Evolutionary conservation across 2,113 vertebrate species (phyloP).

Genomic region (Oceanites oceanicus): DNA sequence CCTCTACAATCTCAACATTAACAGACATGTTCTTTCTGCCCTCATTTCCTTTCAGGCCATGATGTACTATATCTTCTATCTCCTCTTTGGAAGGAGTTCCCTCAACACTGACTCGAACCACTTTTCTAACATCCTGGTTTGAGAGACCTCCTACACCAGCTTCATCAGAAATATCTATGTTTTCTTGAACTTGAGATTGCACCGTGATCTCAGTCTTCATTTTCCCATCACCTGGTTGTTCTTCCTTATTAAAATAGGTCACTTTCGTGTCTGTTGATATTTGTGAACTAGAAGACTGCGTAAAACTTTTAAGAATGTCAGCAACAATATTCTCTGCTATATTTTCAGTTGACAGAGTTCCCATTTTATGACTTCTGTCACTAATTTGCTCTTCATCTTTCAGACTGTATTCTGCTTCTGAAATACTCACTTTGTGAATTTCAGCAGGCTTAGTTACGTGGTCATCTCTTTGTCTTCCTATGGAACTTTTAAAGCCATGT

Average conservation of each 20-base stretch:
- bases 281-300: constrained; percentile 78
- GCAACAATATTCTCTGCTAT: constrained; percentile 76
- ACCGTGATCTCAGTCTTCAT: constrained; percentile 85
- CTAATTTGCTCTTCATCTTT: background rate
- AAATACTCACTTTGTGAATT: background rate
- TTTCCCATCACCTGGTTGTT: constrained; percentile 77
- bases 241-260: constrained; percentile 81
- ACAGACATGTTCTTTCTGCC: constrained; percentile 77
- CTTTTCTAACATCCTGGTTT: constrained; percentile 75
- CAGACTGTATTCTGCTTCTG: constrained; percentile 2
- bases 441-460: background rate
- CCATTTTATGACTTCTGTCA: background rate
- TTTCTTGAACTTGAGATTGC: constrained; percentile 84
- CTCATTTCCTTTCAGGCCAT: constrained; percentile 75
- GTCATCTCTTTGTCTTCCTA: background rate
- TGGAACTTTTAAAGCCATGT: background rate
- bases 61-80: constrained; percentile 81
- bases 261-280: constrained; percentile 79
- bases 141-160: constrained; percentile 74
- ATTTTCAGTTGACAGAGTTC: constrained; percentile 49
- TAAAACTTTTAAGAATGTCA: constrained; percentile 86
- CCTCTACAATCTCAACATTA: constrained; percentile 90
- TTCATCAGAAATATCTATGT: constrained; percentile 77
- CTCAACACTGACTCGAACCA: constrained; percentile 75
- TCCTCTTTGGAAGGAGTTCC: constrained; percentile 77